Conservation (phyloP, 2,797 vertebrate genomes). For the Rhabdophis nuchalis region DNA sequence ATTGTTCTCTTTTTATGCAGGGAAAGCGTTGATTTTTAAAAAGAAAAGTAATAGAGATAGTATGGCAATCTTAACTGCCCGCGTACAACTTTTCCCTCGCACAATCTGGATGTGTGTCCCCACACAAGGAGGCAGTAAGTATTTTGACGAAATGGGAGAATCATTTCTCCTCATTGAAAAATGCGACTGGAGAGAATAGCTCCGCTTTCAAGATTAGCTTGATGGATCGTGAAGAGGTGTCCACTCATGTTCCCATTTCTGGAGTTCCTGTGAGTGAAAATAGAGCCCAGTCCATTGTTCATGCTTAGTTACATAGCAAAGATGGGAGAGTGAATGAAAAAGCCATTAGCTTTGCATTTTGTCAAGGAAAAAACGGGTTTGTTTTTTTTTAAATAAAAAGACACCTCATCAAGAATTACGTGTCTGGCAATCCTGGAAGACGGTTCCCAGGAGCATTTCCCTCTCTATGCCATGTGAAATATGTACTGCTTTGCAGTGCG, state of each 20-base stretch:
- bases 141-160: neutral
- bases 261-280: neutral
- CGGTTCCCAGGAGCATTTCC: neutral
- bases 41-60: neutral
- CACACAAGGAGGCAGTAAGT: neutral
- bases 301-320: neutral
- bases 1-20: neutral
- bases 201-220: neutral
- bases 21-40: neutral
- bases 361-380: neutral
- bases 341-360: neutral
- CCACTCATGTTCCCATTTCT: no score
- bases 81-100: neutral
- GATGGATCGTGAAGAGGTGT: neutral
- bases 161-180: neutral
- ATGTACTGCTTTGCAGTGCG: neutral
- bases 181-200: neutral
- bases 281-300: neutral
- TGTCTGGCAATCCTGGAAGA: neutral
- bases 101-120: neutral
- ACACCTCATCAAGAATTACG: neutral
- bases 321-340: neutral
- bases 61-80: neutral
- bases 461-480: neutral
- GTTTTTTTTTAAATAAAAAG: neutral